phyloP scores from a whole-genome alignment of 2,888 invertebrate species.

The Celastrina argiolus region DNA sequence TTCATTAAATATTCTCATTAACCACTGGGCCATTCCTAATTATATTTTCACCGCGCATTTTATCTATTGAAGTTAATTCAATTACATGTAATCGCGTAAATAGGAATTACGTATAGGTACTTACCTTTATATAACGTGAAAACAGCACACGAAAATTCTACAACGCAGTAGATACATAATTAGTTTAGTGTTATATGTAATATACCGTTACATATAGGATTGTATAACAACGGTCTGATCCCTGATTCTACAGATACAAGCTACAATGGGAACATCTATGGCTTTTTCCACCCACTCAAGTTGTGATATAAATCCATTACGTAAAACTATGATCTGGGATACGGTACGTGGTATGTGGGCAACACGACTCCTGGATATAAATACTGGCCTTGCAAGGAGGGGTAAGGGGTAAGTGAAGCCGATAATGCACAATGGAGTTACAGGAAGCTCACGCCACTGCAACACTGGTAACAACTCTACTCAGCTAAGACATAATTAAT shows the following conservation, averaged over 20 bases:
- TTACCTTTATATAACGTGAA: neutral
- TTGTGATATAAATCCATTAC: neutral
- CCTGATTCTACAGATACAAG: neutral
- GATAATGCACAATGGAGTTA: too few species aligned
- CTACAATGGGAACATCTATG: conserved; percentile 7
- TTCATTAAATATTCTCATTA: too few species aligned
- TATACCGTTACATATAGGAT: neutral
- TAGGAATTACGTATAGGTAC: neutral
- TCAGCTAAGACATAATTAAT: too few species aligned
- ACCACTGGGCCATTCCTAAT: too few species aligned
- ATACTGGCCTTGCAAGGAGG: too few species aligned
- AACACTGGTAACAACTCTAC: too few species aligned
- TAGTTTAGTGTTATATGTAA: neutral
- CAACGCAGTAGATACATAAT: neutral
- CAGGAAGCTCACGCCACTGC: too few species aligned
- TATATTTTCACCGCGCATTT: neutral
- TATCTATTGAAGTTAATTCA: neutral
- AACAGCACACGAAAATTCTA: neutral
- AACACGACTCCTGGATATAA: too few species aligned
- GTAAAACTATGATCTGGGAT: neutral
- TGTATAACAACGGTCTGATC: neutral
- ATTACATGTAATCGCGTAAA: neutral
- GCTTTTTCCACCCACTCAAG: neutral
- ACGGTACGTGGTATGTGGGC: too few species aligned
- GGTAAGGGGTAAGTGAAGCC: too few species aligned